These are phyloP conservation scores for Ctenopoma multispine DNA, from an alignment of 2,797 vertebrate genomes.

Conservation along the genomic window DNA sequence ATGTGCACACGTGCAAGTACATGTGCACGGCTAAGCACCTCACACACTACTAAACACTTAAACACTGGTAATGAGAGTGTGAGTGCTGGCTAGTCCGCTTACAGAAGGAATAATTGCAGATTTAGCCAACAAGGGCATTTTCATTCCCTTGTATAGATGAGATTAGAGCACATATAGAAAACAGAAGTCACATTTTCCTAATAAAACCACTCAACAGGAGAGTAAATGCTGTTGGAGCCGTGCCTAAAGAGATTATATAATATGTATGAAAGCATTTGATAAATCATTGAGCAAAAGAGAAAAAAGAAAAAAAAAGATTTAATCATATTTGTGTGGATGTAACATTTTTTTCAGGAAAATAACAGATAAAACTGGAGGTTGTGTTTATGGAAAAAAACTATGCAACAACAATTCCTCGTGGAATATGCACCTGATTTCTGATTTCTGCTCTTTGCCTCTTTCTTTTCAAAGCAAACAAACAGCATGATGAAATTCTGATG, in stretches of 20 bases:
- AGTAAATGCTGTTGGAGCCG: conserved; percentile 39
- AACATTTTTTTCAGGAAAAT: conserved; percentile 36
- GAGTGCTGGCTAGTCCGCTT: conserved; percentile 72
- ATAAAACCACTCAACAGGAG: conserved; percentile 69
- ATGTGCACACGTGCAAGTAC: neutral
- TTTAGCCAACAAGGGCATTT: conserved; percentile 76
- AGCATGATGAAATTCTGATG: conserved; percentile 66
- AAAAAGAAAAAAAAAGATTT: conserved; percentile 25
- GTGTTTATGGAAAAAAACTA: conserved; percentile 40
- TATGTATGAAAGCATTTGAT: conserved; percentile 51
- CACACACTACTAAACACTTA: conserved; percentile 77
- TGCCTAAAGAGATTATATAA: conserved; percentile 37
- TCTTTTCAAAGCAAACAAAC: conserved; percentile 65
- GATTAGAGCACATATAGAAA: conserved; percentile 62
- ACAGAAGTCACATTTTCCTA: conserved; percentile 60
- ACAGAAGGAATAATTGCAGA: conserved; percentile 76
- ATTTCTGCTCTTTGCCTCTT: conserved; percentile 39
- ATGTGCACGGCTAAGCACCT: conserved; percentile 62
- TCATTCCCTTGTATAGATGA: conserved; percentile 60
- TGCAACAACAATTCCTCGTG: conserved; percentile 16
- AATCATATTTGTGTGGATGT: conserved; percentile 45
- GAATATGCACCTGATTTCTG: conserved; percentile 37
- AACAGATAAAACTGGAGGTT: conserved; percentile 13
- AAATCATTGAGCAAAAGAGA: conserved; percentile 31
- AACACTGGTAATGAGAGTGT: conserved; percentile 77